Evolutionary conservation across 64 coral and sea anemone genomes (phyloP), one percentile per base, ranked within the genome.

Genomic region (Orbicella faveolata): DNA sequence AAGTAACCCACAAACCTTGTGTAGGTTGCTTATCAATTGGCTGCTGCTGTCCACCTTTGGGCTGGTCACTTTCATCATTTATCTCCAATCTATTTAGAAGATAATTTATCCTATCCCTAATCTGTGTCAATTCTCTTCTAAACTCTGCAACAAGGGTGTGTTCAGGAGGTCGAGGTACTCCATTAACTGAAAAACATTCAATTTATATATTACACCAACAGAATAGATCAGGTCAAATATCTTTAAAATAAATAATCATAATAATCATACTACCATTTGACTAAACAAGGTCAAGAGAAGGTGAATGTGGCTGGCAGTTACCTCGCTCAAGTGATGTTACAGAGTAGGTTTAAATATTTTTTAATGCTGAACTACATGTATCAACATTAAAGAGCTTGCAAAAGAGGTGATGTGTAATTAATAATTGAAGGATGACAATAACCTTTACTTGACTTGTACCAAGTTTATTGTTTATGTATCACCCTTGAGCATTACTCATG

Each of bases 141-240:
- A 95, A 93, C 75, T 99, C 97, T 62, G 92, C 88, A n/a, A 99
- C 94, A 76, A 99, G 89, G 3, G 91, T 87, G 36, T 99, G 94
- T 36, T 99, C 97, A 61, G 91, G 94, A 33, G 97, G 97, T 87
- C 94, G 93, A 1, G 97, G 97, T 44, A 83, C 63, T 74, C 93
- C 93, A 90, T 99, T 99, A 4, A 99, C 97, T 99, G 73, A 34
- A 52, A 64, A 83, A 44, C 75, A 35, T 16, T 61, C 14, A 12
- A 26, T 9, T 3, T 44, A 5, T 23, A 8, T 51, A 77, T 51
- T 19, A 21, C 34, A 34, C 2, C 53, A 26, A 35, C 35, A 14
- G 3, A 11, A 44, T 34, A 13, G 55, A 0, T 15, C 55, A 59
- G 13, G 3, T 4, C 54, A 57, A 57, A 14, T 57, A 41, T 41